A percentile compares a stretch with the other conserved stretches of the same genome.
Evolutionary conservation across 1,140 invertebrate genomes (phyloP).

Genomic region (Brachystomella parvula): DNA sequence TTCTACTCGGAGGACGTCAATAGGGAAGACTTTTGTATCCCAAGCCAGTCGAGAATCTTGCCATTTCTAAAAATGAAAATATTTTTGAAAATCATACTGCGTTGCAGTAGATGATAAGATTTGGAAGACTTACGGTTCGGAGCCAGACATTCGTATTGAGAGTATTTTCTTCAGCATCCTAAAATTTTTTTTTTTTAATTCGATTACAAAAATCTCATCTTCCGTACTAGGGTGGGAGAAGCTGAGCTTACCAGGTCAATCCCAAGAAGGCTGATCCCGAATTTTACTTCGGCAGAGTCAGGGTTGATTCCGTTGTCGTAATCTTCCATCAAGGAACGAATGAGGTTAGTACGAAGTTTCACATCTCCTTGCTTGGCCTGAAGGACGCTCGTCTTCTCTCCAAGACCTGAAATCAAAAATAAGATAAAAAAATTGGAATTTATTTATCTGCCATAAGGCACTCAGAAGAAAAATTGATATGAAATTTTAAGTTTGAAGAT

Average conservation of each 20-base stretch:
- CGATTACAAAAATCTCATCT: neutral
- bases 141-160: conserved; percentile 16
- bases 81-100: neutral
- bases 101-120: neutral
- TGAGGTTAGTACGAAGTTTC: neutral
- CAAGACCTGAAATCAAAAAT: too few species aligned
- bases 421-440: too few species aligned
- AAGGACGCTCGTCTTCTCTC: too few species aligned
- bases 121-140: conserved; percentile 9
- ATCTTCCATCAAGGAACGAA: neutral
- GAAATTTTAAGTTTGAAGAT: too few species aligned
- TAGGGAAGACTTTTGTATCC: conserved; percentile 2
- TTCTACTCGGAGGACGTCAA: neutral
- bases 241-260: conserved; percentile 14
- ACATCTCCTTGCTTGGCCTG: neutral
- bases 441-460: too few species aligned
- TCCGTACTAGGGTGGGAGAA: too few species aligned
- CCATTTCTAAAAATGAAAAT: conserved; percentile 8
- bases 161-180: conserved; percentile 1
- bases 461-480: too few species aligned
- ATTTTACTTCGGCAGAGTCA: neutral
- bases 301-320: conserved; percentile 10
- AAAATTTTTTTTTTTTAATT: neutral
- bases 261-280: conserved; percentile 6
- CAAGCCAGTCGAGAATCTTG: conserved; percentile 2